These are phyloP conservation scores for Okapia johnstoni DNA, from an alignment of 2,113 vertebrate species.

Conservation along the genomic window DNA sequence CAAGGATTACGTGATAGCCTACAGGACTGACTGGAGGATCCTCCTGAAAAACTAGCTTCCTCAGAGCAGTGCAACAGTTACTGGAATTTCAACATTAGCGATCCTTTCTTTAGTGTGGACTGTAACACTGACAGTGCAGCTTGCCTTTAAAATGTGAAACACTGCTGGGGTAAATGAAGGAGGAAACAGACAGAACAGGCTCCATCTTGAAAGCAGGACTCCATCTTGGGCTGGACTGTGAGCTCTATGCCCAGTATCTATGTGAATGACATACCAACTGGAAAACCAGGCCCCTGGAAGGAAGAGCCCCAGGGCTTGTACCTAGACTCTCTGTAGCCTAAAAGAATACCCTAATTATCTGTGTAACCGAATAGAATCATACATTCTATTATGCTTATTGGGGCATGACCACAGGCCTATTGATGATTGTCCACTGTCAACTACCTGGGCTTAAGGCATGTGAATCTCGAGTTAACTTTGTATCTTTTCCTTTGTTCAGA, in stretches of 20 bases:
- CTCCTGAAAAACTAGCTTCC: not conserved
- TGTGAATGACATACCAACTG: not conserved
- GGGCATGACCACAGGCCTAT: not conserved
- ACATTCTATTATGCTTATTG: not conserved
- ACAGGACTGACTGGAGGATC: not conserved
- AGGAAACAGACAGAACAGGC: not conserved
- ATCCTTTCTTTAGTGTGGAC: not conserved
- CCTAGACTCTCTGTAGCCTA: not conserved
- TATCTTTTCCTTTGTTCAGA: not conserved
- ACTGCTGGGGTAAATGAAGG: not conserved
- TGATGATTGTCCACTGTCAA: not conserved
- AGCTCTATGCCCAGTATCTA: not conserved
- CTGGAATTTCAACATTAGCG: not conserved
- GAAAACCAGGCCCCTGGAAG: not conserved
- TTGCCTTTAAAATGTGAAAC: not conserved
- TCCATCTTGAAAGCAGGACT: not conserved
- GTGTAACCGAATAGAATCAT: not conserved
- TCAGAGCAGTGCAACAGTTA: too few species aligned
- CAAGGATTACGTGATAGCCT: not conserved
- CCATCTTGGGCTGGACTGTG: not conserved
- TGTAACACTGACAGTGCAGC: not conserved
- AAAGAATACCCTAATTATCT: not conserved
- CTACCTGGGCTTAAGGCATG: not conserved
- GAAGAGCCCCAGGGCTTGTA: not conserved
- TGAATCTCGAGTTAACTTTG: not conserved